Percentiles rank a stretch among this genome's conserved stretches.
These are phyloP conservation scores for Andrena hattorfiana DNA, from an alignment of 2,888 invertebrate species.

Conservation along the genomic window DNA sequence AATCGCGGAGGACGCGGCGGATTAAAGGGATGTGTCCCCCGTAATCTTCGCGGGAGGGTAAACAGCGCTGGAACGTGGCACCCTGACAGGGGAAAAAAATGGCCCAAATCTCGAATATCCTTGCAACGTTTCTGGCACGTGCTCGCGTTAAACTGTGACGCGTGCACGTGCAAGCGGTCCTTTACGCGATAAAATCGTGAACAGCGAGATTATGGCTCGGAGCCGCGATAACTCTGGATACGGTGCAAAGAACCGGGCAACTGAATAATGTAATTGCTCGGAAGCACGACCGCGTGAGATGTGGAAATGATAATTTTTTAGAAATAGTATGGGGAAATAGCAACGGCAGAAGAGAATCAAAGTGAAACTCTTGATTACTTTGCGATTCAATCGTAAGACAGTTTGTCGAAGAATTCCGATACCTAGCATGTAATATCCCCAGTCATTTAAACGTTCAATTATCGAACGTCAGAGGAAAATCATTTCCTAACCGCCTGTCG, in stretches of 20 bases:
- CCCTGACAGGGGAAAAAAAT: conserved; percentile 3
- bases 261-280: conserved; percentile 50
- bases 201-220: conserved; percentile 37
- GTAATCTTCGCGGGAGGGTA: conserved; percentile 29
- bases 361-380: not conserved
- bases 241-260: conserved; percentile 24
- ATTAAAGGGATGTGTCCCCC: conserved; percentile 33
- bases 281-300: conserved; percentile 31
- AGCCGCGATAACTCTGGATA: conserved; percentile 40
- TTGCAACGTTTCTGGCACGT: conserved; percentile 29
- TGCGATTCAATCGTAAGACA: not conserved
- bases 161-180: conserved; percentile 14
- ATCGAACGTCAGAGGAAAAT: not conserved
- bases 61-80: conserved; percentile 29
- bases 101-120: conserved; percentile 26
- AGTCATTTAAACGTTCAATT: not conserved
- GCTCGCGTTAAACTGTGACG: conserved; percentile 37
- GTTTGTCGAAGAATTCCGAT: not conserved
- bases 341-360: not conserved
- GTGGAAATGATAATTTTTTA: not conserved
- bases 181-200: conserved; percentile 44
- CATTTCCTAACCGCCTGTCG: not conserved
- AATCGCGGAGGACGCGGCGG: conserved; percentile 6
- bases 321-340: not conserved
- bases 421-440: not conserved